phyloP scores from a whole-genome alignment of 2,888 invertebrate genomes.

The Tipula lateralis region DNA sequence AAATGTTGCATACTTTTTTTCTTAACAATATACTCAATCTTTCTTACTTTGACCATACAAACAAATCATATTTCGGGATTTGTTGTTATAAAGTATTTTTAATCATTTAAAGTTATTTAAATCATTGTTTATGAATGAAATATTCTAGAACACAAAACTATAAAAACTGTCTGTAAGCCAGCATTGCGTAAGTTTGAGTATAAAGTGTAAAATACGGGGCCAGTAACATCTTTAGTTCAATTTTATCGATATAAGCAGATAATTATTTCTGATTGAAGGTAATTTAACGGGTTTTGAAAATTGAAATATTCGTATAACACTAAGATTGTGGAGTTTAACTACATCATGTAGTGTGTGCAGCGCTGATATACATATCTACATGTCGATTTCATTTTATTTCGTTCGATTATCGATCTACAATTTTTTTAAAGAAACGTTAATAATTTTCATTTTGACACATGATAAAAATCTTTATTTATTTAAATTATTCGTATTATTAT shows the following conservation, averaged over 20 bases:
- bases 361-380: neutral
- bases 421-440: constrained; percentile 15
- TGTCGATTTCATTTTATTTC: neutral
- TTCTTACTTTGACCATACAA: neutral
- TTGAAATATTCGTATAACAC: neutral
- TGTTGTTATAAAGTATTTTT: neutral
- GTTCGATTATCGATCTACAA: neutral
- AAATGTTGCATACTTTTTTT: neutral
- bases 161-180: neutral
- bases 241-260: no score
- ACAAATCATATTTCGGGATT: neutral
- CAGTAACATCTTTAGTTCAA: no score
- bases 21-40: neutral
- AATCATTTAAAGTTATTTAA: neutral
- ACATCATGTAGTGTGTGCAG: neutral
- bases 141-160: neutral
- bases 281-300: neutral
- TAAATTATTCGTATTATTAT: neutral
- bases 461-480: constrained; percentile 19
- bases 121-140: neutral
- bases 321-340: no score
- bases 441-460: constrained; percentile 19
- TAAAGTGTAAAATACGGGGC: no score
- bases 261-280: no score
- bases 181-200: neutral